phyloP scores from a whole-genome alignment of 2,797 vertebrate species.

The Fistularia commersonii region DNA sequence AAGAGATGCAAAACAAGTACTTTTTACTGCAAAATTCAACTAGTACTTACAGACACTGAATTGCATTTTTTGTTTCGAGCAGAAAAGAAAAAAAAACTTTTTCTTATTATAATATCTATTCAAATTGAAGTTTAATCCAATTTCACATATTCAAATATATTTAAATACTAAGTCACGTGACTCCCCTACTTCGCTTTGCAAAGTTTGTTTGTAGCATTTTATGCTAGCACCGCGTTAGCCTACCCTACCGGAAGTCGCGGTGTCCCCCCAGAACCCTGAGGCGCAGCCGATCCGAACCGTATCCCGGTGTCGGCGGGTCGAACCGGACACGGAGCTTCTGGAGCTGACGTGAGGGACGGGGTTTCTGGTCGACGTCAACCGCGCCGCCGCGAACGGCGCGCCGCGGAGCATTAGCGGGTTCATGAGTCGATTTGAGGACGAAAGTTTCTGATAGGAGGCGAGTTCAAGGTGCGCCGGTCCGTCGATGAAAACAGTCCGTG shows the following conservation, averaged over 20 bases:
- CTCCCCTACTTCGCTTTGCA: no score
- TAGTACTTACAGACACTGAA: no score
- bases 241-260: slow-evolving; percentile 73
- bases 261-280: slow-evolving; percentile 85
- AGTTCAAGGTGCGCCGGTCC: slow-evolving; percentile 45
- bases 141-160: no score
- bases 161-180: no score
- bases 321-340: slow-evolving; percentile 9
- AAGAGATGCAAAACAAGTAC: no score
- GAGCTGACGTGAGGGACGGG: background rate
- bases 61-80: no score
- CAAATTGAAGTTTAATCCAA: no score
- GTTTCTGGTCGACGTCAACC: background rate
- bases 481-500: slow-evolving; percentile 43
- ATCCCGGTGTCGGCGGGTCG: background rate
- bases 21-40: no score
- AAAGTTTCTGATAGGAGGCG: rapidly evolving
- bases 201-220: no score
- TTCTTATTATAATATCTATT: no score
- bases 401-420: background rate
- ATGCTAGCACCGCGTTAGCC: background rate
- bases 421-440: background rate
- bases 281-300: slow-evolving; percentile 78
- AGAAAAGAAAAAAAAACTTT: no score
- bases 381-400: background rate